Evolutionary conservation across 2,113 vertebrate species (phyloP).

Genomic region (Phocoena sinus): DNA sequence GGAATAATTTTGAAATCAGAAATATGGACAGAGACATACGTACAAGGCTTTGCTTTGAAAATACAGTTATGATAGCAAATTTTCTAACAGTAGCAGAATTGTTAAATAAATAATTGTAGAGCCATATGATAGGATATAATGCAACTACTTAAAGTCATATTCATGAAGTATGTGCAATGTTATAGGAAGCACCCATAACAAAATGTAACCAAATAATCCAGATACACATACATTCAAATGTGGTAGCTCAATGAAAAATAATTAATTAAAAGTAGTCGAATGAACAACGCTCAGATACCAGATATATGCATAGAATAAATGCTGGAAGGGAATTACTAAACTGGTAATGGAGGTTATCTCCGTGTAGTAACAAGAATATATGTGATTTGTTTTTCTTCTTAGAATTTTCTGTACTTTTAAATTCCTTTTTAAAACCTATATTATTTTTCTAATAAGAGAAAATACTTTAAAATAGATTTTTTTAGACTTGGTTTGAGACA

Average conservation of each 20-base stretch:
- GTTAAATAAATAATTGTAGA: background rate
- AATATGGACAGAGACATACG: background rate
- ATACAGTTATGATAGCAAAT: background rate
- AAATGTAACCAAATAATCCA: background rate
- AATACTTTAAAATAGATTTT: background rate
- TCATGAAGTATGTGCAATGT: background rate
- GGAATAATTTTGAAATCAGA: constrained; percentile 37
- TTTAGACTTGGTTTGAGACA: constrained; percentile 6
- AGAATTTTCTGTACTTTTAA: background rate
- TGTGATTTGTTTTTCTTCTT: background rate
- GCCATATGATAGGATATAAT: background rate
- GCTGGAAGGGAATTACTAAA: background rate
- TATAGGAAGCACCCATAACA: background rate
- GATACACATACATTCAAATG: background rate
- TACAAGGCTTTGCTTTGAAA: background rate
- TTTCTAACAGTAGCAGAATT: background rate
- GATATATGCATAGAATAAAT: background rate
- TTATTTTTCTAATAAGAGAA: constrained; percentile 8
- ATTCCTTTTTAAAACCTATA: background rate
- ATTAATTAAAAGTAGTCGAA: background rate
- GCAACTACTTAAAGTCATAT: background rate
- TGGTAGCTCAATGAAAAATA: background rate
- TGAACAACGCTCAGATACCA: background rate
- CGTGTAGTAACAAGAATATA: background rate
- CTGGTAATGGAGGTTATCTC: background rate